Conservation (phyloP, 2,113 vertebrate genomes). For the Halcyon senegalensis region DNA sequence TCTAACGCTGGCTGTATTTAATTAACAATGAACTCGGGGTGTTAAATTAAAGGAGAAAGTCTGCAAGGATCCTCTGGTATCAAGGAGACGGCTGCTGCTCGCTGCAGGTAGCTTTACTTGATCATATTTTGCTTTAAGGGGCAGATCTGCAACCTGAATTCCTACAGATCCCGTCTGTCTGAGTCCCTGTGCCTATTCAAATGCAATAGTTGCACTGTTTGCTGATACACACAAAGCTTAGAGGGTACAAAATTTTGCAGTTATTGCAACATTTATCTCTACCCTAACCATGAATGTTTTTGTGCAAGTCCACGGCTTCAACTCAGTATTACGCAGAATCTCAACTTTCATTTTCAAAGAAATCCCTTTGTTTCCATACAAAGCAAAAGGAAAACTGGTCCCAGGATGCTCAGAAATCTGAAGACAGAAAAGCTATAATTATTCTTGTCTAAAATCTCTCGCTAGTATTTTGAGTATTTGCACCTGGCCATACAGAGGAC, state of each 20-base stretch:
- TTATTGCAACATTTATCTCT: not conserved
- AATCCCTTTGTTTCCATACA: not conserved
- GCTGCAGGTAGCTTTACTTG: not conserved
- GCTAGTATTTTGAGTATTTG: not conserved
- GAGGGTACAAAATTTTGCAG: not conserved
- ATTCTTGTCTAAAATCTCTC: not conserved
- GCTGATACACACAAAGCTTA: not conserved
- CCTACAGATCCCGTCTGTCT: not conserved
- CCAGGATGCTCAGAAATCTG: not conserved
- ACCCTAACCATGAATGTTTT: not conserved
- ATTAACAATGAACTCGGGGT: conserved; percentile 18
- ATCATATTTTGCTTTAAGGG: not conserved
- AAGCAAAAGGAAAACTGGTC: not conserved
- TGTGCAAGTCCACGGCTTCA: not conserved
- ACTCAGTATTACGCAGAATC: not conserved
- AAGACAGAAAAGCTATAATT: not conserved
- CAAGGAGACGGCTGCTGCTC: not conserved
- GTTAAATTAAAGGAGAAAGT: not conserved
- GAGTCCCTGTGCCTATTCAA: not conserved
- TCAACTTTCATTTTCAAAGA: not conserved
- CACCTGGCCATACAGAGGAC: not conserved
- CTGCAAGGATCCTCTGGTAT: not conserved
- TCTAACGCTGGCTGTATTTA: conserved; percentile 38
- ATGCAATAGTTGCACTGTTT: not conserved
- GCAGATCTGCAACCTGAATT: not conserved